Base-by-base conservation (phyloP, 2,113 vertebrate genomes). In the Spea multiplicata region DNA sequence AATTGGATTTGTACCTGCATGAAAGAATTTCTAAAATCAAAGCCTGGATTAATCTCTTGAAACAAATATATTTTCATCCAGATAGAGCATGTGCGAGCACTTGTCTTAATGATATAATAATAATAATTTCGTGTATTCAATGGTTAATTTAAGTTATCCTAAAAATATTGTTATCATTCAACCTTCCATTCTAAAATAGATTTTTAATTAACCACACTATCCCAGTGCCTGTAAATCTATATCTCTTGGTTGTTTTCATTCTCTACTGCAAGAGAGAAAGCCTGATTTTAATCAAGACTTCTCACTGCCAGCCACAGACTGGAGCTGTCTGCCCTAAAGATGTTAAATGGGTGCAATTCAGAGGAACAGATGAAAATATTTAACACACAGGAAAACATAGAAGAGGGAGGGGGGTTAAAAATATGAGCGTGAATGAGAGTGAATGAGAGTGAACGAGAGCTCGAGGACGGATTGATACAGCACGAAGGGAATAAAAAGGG, bases 321-420 rank as follows among this genome's bases (percentile, higher is more conserved):
- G 53, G 53, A 76, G 53, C 53, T 59, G 75, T 76, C 75, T 76
- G 66, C 75, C 66, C 75, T 69, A 69, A 76, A 69, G 75, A 76
- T 76, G 75, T 59, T 76, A 68, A 76, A 76, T 76, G 75, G 75
- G 75, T 76, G 75, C 66, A 76, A 76, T 69, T 61, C 75, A 70
- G 66, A 69, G 53, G 46, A 76, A 66, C 66, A 76, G 66, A 76
- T 76, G 75, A 76, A 76, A 76, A 76, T 76, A 76, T 69, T 76
- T 69, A 76, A 76, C 52, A 44, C 66, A 69, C 44, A 76, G 66
- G 45, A 76, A 69, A 76, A 76, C 75, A 69, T 69, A 69, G 47
- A 44, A 47, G 53, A 65, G 74, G 73, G 72, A 16, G 57, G 47
- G n/a, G 59, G 73, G 52, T 55, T 9, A 44, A 13, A 13, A 7